phyloP scores from a whole-genome alignment of 1,140 invertebrate species.

The Cydia amplana region DNA sequence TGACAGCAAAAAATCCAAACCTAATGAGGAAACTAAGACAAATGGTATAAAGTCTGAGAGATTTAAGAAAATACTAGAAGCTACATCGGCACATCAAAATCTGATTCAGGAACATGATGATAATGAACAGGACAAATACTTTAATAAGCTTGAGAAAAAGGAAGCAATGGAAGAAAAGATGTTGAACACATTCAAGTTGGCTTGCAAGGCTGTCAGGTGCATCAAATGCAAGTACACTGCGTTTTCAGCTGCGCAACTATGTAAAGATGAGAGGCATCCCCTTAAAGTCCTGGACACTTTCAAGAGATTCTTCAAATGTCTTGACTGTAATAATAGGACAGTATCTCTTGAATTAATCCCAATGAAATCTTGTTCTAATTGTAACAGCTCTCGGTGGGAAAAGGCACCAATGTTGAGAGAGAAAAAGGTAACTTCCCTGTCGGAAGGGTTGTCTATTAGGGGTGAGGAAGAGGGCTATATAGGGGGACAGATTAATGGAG shows the following conservation, averaged over 20 bases:
- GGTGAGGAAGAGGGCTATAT: constrained; percentile 87
- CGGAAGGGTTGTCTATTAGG: constrained; percentile 83
- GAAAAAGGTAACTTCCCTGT: constrained; percentile 79
- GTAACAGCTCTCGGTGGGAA: constrained; percentile 86
- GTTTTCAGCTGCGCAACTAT: constrained; percentile 90
- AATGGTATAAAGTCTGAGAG: constrained; percentile 82
- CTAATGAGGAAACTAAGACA: constrained; percentile 70
- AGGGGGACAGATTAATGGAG: constrained; percentile 78
- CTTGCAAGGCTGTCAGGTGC: constrained; percentile 93
- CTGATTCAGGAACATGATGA: constrained; percentile 86
- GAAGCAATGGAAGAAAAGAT: constrained; percentile 96
- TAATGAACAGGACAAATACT: constrained; percentile 91
- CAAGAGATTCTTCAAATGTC: constrained; percentile 95
- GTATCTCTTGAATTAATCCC: constrained; percentile 89
- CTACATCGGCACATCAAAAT: constrained; percentile 87
- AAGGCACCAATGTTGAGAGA: constrained; percentile 90
- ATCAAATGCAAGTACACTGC: constrained; percentile 93
- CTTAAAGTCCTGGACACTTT: constrained; percentile 88
- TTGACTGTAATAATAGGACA: constrained; percentile 91
- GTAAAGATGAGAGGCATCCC: constrained; percentile 90
- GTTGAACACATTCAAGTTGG: constrained; percentile 89
- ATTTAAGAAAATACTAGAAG: constrained; percentile 89
- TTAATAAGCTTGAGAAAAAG: constrained; percentile 92
- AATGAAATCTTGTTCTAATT: constrained; percentile 87
- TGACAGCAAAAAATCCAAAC: constrained; percentile 72